These are phyloP conservation scores for Eira barbara DNA, from an alignment of 2,113 vertebrate species.

Conservation along the genomic window DNA sequence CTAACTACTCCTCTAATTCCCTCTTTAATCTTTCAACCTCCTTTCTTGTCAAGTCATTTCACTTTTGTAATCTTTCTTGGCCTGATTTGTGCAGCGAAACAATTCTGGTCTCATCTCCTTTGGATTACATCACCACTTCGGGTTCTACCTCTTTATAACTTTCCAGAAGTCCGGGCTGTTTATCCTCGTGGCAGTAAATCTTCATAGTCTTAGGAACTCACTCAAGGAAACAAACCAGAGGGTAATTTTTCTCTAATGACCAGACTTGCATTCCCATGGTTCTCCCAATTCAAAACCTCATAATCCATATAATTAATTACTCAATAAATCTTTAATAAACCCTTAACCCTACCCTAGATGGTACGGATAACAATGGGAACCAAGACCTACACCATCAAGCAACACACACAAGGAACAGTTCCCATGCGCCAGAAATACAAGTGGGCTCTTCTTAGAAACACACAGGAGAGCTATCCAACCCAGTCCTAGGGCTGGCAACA, in stretches of 20 bases:
- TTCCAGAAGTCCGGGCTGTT: neutral
- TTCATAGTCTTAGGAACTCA: neutral
- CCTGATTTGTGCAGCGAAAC: neutral
- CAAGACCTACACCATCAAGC: neutral
- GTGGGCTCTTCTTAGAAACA: neutral
- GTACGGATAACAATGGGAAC: neutral
- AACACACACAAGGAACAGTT: neutral
- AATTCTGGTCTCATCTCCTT: neutral
- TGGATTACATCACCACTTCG: neutral
- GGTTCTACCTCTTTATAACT: neutral
- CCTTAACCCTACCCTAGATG: neutral
- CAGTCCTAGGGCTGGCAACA: neutral
- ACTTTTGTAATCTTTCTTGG: neutral
- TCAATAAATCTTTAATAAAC: neutral
- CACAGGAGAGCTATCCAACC: neutral
- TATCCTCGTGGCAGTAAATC: neutral
- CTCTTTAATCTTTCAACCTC: neutral
- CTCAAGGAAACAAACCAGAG: neutral
- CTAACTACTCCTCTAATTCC: neutral
- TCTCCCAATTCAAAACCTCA: neutral
- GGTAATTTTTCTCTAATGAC: neutral
- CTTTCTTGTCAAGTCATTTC: neutral
- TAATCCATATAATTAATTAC: neutral
- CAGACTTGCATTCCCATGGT: neutral
- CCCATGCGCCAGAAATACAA: rapidly evolving